Evolutionary conservation across 2,113 vertebrate species (phyloP).

Genomic region (Leucosticte australis): DNA sequence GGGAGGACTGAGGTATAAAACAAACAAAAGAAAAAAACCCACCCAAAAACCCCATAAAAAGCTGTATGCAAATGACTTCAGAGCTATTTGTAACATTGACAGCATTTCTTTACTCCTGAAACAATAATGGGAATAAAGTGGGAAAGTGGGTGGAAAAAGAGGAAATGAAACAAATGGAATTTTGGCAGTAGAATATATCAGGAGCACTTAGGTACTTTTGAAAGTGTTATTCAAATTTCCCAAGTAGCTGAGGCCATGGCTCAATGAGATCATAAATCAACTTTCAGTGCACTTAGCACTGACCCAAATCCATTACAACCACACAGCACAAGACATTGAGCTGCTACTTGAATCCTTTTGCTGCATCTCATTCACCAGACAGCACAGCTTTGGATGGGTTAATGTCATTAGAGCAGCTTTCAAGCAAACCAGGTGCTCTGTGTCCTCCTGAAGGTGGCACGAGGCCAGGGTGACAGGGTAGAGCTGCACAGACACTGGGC

Average conservation of each 20-base stretch:
- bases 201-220: conserved; percentile 22
- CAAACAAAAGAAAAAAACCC: not conserved
- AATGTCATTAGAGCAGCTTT: not conserved
- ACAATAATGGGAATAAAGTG: not conserved
- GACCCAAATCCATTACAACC: not conserved
- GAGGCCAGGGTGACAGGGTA: not conserved
- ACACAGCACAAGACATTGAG: not conserved
- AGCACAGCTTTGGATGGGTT: not conserved
- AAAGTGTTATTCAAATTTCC: conserved; percentile 3
- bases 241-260: not conserved
- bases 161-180: conserved; percentile 29
- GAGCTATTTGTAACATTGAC: not conserved
- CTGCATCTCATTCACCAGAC: not conserved
- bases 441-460: not conserved
- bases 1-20: not conserved
- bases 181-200: conserved; percentile 21
- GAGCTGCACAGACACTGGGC: not conserved
- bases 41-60: not conserved
- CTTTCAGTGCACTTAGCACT: not conserved
- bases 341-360: not conserved
- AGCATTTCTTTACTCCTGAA: conserved; percentile 7
- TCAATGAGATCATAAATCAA: conserved; percentile 19
- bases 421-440: not conserved
- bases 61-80: not conserved
- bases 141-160: conserved; percentile 20